A percentile compares a stretch with the other conserved stretches of the same genome.
Conservation (phyloP, 2,888 invertebrate species). For the Eumerus sabulonum region DNA sequence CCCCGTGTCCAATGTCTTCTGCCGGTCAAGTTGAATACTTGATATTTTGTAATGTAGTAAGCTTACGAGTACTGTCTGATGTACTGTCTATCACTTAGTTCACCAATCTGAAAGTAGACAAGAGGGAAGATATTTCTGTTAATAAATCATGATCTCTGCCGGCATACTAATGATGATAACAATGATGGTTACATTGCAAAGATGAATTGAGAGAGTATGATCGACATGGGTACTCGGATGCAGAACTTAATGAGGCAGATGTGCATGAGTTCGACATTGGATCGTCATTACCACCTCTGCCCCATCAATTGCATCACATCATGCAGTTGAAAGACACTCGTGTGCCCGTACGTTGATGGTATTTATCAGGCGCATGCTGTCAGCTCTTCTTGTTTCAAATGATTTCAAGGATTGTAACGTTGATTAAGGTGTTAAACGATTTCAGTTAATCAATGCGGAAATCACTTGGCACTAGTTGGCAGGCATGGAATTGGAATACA, state of each 20-base stretch:
- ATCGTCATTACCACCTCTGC: background rate
- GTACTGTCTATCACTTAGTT: slow-evolving; percentile 43
- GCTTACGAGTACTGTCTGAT: slow-evolving; percentile 48
- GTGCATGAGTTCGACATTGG: slow-evolving; percentile 13
- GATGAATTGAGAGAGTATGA: slow-evolving; percentile 4
- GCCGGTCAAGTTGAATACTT: slow-evolving; percentile 46
- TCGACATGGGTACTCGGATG: slow-evolving; percentile 33
- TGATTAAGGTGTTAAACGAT: slow-evolving; percentile 53
- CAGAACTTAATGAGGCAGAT: slow-evolving; percentile 8
- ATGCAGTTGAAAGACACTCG: too few species aligned
- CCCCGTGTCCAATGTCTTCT: background rate
- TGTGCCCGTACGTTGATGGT: too few species aligned
- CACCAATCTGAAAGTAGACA: slow-evolving; percentile 64
- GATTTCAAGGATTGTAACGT: slow-evolving; percentile 10
- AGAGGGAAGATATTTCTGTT: slow-evolving; percentile 37
- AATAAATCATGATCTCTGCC: too few species aligned
- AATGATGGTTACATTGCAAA: slow-evolving; percentile 12
- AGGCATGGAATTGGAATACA: slow-evolving; percentile 45
- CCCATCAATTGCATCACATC: too few species aligned
- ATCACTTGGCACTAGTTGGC: slow-evolving; percentile 26
- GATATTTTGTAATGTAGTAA: slow-evolving; percentile 17
- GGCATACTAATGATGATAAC: slow-evolving; percentile 6
- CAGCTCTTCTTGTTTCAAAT: too few species aligned
- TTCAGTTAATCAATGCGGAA: slow-evolving; percentile 57
- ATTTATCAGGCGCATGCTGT: too few species aligned